Evolutionary conservation across 2,797 vertebrate genomes (phyloP).

Genomic region (Sebastes cheni): DNA sequence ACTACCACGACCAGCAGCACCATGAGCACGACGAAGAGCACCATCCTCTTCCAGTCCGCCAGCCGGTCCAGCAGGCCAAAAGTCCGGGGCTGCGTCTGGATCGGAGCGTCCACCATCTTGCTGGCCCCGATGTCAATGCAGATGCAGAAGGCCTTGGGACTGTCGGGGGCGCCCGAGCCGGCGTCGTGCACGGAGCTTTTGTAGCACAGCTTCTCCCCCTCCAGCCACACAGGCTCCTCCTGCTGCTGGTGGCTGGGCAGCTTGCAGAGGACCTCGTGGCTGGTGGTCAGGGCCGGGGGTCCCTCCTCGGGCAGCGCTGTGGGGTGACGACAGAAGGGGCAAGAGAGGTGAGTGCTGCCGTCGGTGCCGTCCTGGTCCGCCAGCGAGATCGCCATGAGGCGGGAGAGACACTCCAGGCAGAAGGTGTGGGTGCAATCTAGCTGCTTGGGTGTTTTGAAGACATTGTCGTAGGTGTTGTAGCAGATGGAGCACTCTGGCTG

Average conservation of each 20-base stretch:
- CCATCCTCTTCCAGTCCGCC: slow-evolving; percentile 88
- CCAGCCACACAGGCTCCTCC: slow-evolving; percentile 90
- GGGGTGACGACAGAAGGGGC: slow-evolving; percentile 91
- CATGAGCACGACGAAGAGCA: slow-evolving; percentile 83
- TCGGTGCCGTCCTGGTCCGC: slow-evolving; percentile 50
- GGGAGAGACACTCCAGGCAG: slow-evolving; percentile 95
- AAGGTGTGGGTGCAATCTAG: slow-evolving; percentile 93
- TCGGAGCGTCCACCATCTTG: slow-evolving; percentile 60
- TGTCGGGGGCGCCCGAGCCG: not conserved
- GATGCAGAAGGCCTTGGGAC: slow-evolving; percentile 75
- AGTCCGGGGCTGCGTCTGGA: slow-evolving; percentile 6
- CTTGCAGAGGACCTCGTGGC: slow-evolving; percentile 86
- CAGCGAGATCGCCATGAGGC: slow-evolving; percentile 84
- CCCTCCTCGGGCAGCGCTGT: slow-evolving; percentile 87
- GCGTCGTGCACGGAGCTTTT: slow-evolving; percentile 60
- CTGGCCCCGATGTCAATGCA: slow-evolving; percentile 90
- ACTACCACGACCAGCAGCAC: slow-evolving; percentile 87
- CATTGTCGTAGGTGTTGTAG: slow-evolving; percentile 93
- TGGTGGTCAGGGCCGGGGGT: slow-evolving; percentile 87
- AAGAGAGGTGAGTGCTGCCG: slow-evolving; percentile 75
- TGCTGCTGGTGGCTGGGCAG: slow-evolving; percentile 87
- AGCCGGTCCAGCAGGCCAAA: slow-evolving; percentile 64
- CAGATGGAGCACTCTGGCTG: slow-evolving; percentile 95
- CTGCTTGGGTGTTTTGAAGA: slow-evolving; percentile 94
- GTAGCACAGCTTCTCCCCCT: slow-evolving; percentile 92